Evolutionary conservation across 30 jellyfish, hydroid and myxozoan species (phyloP), one percentile per base, ranked within the genome.

Genomic region (Hydra vulgaris): DNA sequence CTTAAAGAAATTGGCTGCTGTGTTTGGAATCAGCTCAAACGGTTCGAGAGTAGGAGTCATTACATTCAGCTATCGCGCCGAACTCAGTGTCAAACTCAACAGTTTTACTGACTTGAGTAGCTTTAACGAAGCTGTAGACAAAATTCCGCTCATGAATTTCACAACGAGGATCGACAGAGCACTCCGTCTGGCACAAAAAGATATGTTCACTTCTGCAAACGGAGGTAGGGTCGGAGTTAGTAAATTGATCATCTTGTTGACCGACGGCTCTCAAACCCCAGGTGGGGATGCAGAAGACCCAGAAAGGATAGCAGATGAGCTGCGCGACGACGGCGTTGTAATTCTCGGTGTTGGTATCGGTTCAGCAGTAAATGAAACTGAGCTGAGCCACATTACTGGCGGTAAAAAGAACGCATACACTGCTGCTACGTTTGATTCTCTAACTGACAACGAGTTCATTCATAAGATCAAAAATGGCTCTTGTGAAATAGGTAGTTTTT

Each of bases 141-240:
- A 74, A 8, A 71, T 84, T 24, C 95, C 97, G 21, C 82, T 89
- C 81, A 76, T 89, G 89, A 95, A 95, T 68, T 81, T 76, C 54
- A 89, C 97, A 26, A 89, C 97, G 0, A 71, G 97, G 67, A 89
- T 89, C 70, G 97, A 89, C 88, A 85, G 79, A 80, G 97, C 97
- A 26, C 88, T 89, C 54, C 84, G 84, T 23, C 87, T 84, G 17
- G 95, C 95, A 26, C 75, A 80, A 71, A 76, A 82, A 23, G 82
- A 86, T 70, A 53, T 89, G 81, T 70, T 89, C 81, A 80, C 27
- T 23, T 16, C 40, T 25, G 27, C 27, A 27, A 80, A 80, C 26
- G 97, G 97, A 19, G 94, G 95, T 25, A 80, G 95, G n/a, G 18
- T 85, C 54, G 87, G 74, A 80, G 95, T 83, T 52, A 82, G 95